These are phyloP conservation scores for Sebastes matsubarae DNA, from an alignment of 2,797 vertebrate genomes.

Conservation along the genomic window DNA sequence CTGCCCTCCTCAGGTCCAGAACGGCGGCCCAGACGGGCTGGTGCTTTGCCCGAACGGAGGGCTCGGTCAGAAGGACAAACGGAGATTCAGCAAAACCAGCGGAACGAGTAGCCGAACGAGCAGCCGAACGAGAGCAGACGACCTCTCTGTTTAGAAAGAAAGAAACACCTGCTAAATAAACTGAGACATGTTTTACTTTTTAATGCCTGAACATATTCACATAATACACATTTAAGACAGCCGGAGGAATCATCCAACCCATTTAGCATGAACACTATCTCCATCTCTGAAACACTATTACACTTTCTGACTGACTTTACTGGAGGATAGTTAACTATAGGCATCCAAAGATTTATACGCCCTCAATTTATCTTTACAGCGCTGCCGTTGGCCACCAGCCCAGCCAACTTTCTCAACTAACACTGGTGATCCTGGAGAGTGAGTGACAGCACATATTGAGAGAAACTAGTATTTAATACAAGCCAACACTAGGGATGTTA, in stretches of 20 bases:
- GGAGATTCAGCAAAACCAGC: conserved; percentile 90
- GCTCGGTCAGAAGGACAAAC: conserved; percentile 84
- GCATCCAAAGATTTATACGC: no score
- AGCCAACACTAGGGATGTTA: no score
- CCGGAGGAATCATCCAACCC: not conserved
- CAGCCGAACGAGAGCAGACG: conserved; percentile 89
- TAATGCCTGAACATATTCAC: not conserved
- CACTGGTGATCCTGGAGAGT: no score
- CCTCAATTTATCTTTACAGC: no score
- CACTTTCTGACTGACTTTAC: no score
- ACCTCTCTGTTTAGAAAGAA: conserved; percentile 87
- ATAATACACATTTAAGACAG: not conserved
- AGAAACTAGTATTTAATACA: no score
- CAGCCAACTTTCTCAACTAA: no score
- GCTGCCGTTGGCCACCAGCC: no score
- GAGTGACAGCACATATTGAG: no score
- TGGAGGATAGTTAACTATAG: no score
- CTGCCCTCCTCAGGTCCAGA: conserved; percentile 35
- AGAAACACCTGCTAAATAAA: not conserved
- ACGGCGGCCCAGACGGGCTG: not conserved
- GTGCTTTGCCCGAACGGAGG: conserved; percentile 56
- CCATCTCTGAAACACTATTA: no score
- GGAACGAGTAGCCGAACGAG: conserved; percentile 89
- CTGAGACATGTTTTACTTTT: not conserved
- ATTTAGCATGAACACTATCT: not conserved